Conservation (phyloP, 2,797 vertebrate species). For the Poecilia picta region DNA sequence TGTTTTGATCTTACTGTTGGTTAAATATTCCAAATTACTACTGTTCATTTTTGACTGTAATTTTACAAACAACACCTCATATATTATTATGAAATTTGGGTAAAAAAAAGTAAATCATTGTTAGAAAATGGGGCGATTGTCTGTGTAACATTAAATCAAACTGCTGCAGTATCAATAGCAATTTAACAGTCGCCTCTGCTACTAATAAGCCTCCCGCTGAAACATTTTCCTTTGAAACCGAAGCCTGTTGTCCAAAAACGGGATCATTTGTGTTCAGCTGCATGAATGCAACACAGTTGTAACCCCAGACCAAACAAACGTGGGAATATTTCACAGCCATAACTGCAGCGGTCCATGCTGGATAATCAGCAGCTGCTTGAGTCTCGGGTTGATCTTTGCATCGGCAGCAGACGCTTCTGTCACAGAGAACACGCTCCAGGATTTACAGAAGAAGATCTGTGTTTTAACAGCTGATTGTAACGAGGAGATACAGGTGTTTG, state of each 20-base stretch:
- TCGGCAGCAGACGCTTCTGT: not conserved
- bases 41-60: no score
- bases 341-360: not conserved
- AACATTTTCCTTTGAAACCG: not conserved
- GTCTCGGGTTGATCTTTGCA: not conserved
- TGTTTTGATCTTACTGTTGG: no score
- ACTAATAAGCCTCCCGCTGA: not conserved
- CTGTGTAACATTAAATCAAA: not conserved
- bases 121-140: not conserved
- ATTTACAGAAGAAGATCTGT: not conserved
- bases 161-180: not conserved
- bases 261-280: not conserved
- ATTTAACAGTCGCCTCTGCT: not conserved
- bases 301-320: not conserved
- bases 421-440: not conserved
- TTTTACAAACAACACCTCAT: not conserved
- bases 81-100: not conserved
- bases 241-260: not conserved
- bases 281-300: not conserved
- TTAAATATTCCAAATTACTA: no score
- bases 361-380: not conserved
- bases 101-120: not conserved
- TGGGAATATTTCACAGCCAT: not conserved
- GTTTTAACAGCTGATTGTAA: constrained; percentile 10
- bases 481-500: not conserved